These are phyloP conservation scores for Merodon equestris DNA, from an alignment of 2,888 invertebrate species.

Conservation along the genomic window DNA sequence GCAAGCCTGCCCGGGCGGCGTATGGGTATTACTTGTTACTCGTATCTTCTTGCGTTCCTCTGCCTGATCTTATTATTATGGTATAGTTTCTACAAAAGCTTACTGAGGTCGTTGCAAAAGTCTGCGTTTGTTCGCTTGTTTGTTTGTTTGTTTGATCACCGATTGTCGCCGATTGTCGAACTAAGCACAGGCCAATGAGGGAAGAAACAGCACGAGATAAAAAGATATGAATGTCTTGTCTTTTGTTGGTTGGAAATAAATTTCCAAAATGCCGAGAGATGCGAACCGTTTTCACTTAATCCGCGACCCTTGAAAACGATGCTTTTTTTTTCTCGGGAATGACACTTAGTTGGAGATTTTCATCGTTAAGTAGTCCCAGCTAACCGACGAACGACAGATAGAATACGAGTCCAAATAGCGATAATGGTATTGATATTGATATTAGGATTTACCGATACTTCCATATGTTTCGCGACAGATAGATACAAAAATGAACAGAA, in stretches of 20 bases:
- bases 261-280: background rate
- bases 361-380: constrained; percentile 50
- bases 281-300: constrained; percentile 18
- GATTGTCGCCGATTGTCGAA: constrained; percentile 22
- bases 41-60: no score
- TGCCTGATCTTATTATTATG: background rate
- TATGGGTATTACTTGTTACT: constrained; percentile 16
- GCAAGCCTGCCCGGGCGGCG: constrained; percentile 63
- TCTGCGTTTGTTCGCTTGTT: background rate
- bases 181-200: constrained; percentile 30
- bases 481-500: constrained; percentile 11
- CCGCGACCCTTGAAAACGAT: constrained; percentile 22
- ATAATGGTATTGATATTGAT: constrained; percentile 65
- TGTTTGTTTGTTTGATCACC: constrained; percentile 29
- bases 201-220: background rate
- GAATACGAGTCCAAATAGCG: constrained; percentile 10
- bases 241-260: no score
- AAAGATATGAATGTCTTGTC: background rate
- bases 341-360: constrained; percentile 27
- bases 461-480: constrained; percentile 29
- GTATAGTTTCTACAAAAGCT: constrained; percentile 45
- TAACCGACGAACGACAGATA: constrained; percentile 21
- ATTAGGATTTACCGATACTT: constrained; percentile 41
- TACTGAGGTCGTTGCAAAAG: constrained; percentile 11
- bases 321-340: constrained; percentile 14